Conservation (phyloP, 2,113 vertebrate species). For the Nothoprocta perdicaria region DNA sequence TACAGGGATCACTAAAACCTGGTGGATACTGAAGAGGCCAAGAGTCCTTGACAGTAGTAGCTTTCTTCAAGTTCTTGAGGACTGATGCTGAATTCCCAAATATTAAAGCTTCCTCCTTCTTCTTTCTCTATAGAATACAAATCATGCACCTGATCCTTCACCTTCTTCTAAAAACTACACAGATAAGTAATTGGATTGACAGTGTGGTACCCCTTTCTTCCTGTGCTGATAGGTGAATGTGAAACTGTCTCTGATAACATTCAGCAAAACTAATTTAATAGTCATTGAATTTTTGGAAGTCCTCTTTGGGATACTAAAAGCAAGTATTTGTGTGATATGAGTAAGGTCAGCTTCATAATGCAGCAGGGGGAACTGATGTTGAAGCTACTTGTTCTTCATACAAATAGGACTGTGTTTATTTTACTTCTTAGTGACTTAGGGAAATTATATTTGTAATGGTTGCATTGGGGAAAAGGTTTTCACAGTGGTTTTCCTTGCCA, state of each 20-base stretch:
- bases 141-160: not conserved
- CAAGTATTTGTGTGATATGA: slow-evolving; percentile 26
- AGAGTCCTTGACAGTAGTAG: not conserved
- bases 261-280: slow-evolving; percentile 45
- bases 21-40: not conserved
- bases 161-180: not conserved
- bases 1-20: not conserved
- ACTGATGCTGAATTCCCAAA: not conserved
- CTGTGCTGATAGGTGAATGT: slow-evolving; percentile 17
- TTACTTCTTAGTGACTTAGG: slow-evolving; percentile 24
- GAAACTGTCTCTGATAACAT: slow-evolving; percentile 29
- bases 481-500: slow-evolving; percentile 43
- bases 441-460: slow-evolving; percentile 46
- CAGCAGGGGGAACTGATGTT: slow-evolving; percentile 16
- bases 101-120: not conserved
- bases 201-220: not conserved
- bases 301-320: slow-evolving; percentile 48
- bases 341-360: slow-evolving; percentile 19
- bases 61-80: not conserved
- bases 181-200: slow-evolving; percentile 20
- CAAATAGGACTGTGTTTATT: slow-evolving; percentile 30
- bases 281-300: slow-evolving; percentile 55
- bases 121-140: not conserved
- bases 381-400: slow-evolving; percentile 21
- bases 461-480: not conserved